Evolutionary conservation across 1,140 invertebrate genomes (phyloP), one percentile per base, ranked within the genome.

Genomic region (Trichonephila clavata): DNA sequence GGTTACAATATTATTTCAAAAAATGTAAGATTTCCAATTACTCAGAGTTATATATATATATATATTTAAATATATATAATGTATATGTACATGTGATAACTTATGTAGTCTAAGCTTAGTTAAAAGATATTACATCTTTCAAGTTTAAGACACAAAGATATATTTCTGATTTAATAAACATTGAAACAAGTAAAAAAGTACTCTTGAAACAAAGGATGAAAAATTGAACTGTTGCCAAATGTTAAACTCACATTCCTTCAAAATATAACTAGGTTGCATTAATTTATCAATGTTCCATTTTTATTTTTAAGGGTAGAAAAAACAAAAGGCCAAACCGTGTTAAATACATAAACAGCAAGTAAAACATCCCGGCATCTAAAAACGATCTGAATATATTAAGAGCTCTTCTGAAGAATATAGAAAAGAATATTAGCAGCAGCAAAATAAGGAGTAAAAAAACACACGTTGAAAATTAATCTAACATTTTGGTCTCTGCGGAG

Each of bases 391-490:
- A 59, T 59, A 60, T 60, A 18, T 87, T 63, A 63, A 59, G 81
- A 83, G 43, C 32, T 65, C 18, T 39, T 27, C 16, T 63, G 32
- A 18, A 63, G 86, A 87, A 63, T 63, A 87, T 57, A 87, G 63
- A 57, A 87, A 63, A 32, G 32, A 39, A 63, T 63, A 87, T 57
- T 65, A 57, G 24, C 61, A 21, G 10, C 71, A 77, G 43, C 7
- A 43, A 83, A n/a, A 2, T 27, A 63, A 65, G 21, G 32, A 87
- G 21, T 24, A 89, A 89, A 71, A 60, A 50, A 77, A 18, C 32
- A 89, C 16, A 39, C 60, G 57, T 71, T 71, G 63, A 89, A 89
- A 50, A 77, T 68, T 89, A 89, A 71, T 89, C 8, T 89, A 89
- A 89, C 63, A 77, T 89, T 68, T 87, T 57, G 86, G 59, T n/a